phyloP scores from a whole-genome alignment of 2,113 vertebrate genomes.

The Xenotilapia caudafasciata region DNA sequence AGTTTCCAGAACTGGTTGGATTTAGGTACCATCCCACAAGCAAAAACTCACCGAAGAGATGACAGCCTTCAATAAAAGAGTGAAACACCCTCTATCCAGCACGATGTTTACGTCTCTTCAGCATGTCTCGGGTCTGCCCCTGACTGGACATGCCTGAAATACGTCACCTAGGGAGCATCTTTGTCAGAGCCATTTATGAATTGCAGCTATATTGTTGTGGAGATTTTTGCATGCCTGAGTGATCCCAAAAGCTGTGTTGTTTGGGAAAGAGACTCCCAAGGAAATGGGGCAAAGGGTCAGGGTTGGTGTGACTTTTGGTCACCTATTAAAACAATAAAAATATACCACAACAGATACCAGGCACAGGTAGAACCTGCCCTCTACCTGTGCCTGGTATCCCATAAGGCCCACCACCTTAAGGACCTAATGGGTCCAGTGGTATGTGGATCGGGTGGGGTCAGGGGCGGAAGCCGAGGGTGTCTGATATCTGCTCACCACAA shows the following conservation, averaged over 20 bases:
- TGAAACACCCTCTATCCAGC: background rate
- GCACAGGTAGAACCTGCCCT: background rate
- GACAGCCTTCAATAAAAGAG: background rate
- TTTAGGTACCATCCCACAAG: background rate
- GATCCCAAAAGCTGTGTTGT: background rate
- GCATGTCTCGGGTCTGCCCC: background rate
- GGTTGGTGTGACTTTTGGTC: background rate
- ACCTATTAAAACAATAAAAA: background rate
- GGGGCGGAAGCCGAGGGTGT: background rate
- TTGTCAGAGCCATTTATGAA: background rate
- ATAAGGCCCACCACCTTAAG: background rate
- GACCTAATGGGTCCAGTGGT: background rate
- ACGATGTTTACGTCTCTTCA: background rate
- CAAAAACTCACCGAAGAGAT: background rate
- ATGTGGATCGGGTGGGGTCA: background rate
- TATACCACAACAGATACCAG: background rate
- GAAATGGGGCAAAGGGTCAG: background rate
- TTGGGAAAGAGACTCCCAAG: background rate
- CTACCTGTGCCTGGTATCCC: background rate
- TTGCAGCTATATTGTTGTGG: background rate
- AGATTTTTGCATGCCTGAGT: background rate
- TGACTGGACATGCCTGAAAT: background rate
- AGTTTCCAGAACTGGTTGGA: background rate
- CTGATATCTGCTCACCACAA: background rate
- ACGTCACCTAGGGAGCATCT: background rate